Evolutionary conservation across 1,140 invertebrate genomes (phyloP), one percentile per base, ranked within the genome.

Genomic region (Phthorimaea operculella): DNA sequence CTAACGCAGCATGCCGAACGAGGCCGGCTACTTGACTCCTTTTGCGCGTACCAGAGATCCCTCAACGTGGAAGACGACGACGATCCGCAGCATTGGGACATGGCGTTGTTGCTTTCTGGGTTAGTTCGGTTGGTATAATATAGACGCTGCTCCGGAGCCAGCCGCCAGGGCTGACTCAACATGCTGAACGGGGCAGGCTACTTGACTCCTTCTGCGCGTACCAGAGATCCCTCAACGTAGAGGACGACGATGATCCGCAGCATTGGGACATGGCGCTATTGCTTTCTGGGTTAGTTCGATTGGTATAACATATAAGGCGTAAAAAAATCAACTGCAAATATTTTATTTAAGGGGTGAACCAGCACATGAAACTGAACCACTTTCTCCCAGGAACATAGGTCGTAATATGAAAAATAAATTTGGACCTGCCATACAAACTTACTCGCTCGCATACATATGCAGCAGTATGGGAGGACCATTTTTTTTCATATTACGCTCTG

Each of bases 211-310:
- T 94, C 73, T 94, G 93, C 70, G 86, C 80, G 2, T 94, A 92
- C 68, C 89, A 91, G 49, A 83, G 83, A 12, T 81, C 77, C 12
- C 79, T 90, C 5, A 93, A 94, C 78, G 87, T 90, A 0, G 64
- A 80, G 11, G 85, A 86, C 5, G 92, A 94, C 60, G 76, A 83
- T 0, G 79, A 92, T 72, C 90, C 91, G 0, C 79, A 89, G 44
- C 92, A 94, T 74, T 94, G 92, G 92, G 93, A 94, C 70, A 90
- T 94, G 79, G 91, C 88, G 1, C 74, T 94, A 1, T 90, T 93
- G 55, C 78, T 94, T 16, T 93, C 93, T 7, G 92, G 92, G 87
- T 90, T 81, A 76, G 54, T 47, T 2, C 36, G 36, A 39, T n/a
- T 9, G n/a, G 3, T 39, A 39, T 39, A n/a, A n/a, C n/a, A n/a